These are phyloP conservation scores for Ormyrus thymus DNA, from an alignment of 2,888 invertebrate species.

Conservation along the genomic window DNA sequence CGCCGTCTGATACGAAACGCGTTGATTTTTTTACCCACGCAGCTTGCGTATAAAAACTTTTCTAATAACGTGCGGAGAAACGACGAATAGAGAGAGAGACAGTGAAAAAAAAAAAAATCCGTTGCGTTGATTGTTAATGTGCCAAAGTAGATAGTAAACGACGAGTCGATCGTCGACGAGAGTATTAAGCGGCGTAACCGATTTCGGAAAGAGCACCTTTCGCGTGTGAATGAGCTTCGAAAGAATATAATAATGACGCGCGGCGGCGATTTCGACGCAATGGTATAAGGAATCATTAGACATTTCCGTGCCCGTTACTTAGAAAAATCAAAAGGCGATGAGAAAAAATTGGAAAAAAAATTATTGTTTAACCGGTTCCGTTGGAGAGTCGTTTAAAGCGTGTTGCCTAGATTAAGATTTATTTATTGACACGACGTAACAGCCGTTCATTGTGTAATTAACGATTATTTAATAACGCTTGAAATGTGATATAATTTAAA, in stretches of 20 bases:
- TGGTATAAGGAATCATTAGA: conserved; percentile 14
- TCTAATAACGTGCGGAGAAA: conserved; percentile 26
- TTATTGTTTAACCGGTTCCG: conserved; percentile 24
- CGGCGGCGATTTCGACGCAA: conserved; percentile 21
- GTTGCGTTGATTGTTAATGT: conserved; percentile 55
- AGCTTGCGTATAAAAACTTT: conserved; percentile 46
- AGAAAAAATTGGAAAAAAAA: conserved; percentile 12
- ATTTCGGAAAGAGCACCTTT: conserved; percentile 4
- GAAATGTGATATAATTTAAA: conserved; percentile 49
- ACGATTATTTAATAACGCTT: conserved; percentile 38
- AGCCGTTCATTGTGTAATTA: conserved; percentile 15
- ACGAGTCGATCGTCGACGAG: conserved; percentile 18
- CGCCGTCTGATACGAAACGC: not conserved
- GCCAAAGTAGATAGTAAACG: conserved; percentile 53
- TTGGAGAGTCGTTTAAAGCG: conserved; percentile 22
- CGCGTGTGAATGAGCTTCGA: conserved; percentile 16
- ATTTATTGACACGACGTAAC: conserved; percentile 10
- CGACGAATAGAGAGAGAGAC: not conserved
- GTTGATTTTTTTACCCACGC: conserved; percentile 39
- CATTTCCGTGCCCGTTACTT: conserved; percentile 51
- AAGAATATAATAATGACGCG: conserved; percentile 1
- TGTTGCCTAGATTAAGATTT: conserved; percentile 29
- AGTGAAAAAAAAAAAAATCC: conserved; percentile 24
- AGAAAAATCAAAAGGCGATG: not conserved
- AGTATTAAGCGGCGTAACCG: conserved; percentile 33